Conservation (phyloP, 2,888 invertebrate species). For the Thalpophila matura region DNA sequence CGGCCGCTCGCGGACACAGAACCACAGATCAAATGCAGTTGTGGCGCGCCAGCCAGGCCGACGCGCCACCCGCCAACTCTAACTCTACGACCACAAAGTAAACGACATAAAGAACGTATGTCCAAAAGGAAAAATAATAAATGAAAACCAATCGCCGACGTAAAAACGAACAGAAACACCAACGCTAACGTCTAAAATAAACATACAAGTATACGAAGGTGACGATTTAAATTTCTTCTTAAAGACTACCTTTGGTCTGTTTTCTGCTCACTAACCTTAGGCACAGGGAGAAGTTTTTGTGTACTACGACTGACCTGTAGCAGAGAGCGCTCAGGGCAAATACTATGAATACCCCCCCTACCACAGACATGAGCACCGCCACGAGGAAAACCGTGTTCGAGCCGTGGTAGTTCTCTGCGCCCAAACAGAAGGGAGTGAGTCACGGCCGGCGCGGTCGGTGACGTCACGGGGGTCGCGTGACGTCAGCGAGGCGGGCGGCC, state of each 20-base stretch:
- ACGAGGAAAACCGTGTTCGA: conserved; percentile 99
- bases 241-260: conserved; percentile 93
- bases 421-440: conserved; percentile 86
- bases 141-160: conserved; percentile 87
- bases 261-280: conserved; percentile 99
- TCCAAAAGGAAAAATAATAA: conserved; percentile 76
- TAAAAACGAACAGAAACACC: conserved; percentile 88
- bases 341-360: conserved; percentile 99
- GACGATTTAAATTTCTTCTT: conserved; percentile 90
- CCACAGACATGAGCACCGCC: conserved; percentile 99
- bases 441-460: conserved; percentile 70
- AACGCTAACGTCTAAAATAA: conserved; percentile 90
- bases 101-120: conserved; percentile 83
- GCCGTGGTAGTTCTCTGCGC: conserved; percentile 98
- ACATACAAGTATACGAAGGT: conserved; percentile 91
- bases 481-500: conserved; percentile 76
- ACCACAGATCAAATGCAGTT: conserved; percentile 91
- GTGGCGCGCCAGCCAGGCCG: conserved; percentile 82
- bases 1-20: conserved; percentile 87
- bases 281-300: conserved; percentile 99
- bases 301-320: conserved; percentile 99
- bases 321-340: conserved; percentile 99
- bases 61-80: conserved; percentile 87
- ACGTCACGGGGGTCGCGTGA: conserved; percentile 69
- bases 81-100: conserved; percentile 89